A percentile compares a stretch with the other conserved stretches of the same genome.
Conservation (phyloP, 1,140 invertebrate genomes). For the Vanessa atalanta region DNA sequence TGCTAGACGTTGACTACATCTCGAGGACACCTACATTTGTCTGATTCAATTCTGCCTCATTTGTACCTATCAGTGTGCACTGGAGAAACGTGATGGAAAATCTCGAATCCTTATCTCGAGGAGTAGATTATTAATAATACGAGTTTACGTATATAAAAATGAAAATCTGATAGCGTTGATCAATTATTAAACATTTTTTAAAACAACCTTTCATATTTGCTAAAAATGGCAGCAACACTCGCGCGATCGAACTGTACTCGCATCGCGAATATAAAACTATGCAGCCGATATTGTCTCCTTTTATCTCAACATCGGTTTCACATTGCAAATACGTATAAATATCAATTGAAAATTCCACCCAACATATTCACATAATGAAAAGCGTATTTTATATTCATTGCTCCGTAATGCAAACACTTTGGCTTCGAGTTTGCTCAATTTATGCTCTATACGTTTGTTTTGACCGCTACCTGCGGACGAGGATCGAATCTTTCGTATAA, state of each 20-base stretch:
- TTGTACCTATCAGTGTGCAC: too few relatives aligned
- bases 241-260: background rate
- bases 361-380: slow-evolving; percentile 32
- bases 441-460: slow-evolving; percentile 25
- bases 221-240: too few relatives aligned
- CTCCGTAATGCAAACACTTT: slow-evolving; percentile 18
- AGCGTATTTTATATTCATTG: slow-evolving; percentile 31
- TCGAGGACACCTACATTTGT: too few relatives aligned
- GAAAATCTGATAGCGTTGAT: too few relatives aligned
- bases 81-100: too few relatives aligned
- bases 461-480: slow-evolving; percentile 23
- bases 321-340: slow-evolving; percentile 31
- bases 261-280: slow-evolving; percentile 15
- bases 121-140: too few relatives aligned
- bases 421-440: slow-evolving; percentile 13
- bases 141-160: too few relatives aligned
- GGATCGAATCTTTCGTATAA: slow-evolving; percentile 6
- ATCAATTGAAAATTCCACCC: slow-evolving; percentile 39
- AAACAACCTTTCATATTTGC: too few relatives aligned
- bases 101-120: too few relatives aligned
- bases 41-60: too few relatives aligned
- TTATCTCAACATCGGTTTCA: slow-evolving; percentile 23
- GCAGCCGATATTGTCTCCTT: slow-evolving; percentile 28
- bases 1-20: too few relatives aligned
- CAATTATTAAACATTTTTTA: too few relatives aligned